Conservation (phyloP, 92 coral and sea anemone genomes). For the Parazoanthus darwini region DNA sequence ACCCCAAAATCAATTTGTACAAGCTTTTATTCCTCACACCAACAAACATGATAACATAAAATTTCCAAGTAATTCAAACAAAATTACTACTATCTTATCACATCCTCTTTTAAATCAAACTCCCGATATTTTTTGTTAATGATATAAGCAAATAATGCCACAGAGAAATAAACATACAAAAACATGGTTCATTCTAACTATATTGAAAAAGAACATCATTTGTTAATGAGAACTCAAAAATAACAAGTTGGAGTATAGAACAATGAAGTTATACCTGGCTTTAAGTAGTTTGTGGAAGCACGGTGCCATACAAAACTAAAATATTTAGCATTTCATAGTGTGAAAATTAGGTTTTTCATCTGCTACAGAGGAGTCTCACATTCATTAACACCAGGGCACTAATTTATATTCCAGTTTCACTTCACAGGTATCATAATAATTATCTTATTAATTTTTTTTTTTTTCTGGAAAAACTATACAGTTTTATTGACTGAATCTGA, state of each 20-base stretch:
- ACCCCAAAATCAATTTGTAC: neutral
- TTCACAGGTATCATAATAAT: neutral
- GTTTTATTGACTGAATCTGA: conserved; percentile 6
- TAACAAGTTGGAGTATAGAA: neutral
- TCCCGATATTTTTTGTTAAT: neutral
- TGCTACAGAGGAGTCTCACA: neutral
- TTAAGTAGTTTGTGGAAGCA: neutral
- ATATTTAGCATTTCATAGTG: conserved; percentile 7
- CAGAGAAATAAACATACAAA: neutral
- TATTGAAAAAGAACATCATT: neutral
- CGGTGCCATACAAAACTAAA: neutral
- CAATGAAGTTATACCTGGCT: neutral
- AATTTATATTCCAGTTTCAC: neutral
- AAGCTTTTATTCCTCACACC: neutral
- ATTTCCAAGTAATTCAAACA: neutral
- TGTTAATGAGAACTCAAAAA: neutral
- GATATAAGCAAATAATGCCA: neutral
- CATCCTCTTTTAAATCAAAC: neutral
- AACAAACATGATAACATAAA: neutral
- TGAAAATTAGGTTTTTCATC: neutral
- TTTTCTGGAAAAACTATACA: neutral
- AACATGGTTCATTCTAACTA: neutral
- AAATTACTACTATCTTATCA: neutral
- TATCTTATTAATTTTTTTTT: neutral
- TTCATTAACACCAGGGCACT: conserved; percentile 24